These are phyloP conservation scores for Leptinotarsa haldemani DNA, from an alignment of 2,888 invertebrate genomes.

Conservation along the genomic window DNA sequence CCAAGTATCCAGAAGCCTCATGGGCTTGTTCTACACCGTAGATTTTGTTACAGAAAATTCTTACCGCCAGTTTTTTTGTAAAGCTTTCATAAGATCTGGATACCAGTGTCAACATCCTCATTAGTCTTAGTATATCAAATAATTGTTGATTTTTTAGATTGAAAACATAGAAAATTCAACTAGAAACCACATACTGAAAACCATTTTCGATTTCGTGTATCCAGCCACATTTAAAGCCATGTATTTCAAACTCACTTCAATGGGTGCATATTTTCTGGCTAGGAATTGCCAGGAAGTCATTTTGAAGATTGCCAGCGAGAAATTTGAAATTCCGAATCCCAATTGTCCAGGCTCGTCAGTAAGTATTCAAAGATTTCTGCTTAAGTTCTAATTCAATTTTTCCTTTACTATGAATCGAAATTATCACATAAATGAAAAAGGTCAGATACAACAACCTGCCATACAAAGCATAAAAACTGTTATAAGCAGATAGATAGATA, in stretches of 20 bases:
- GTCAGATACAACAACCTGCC: no score
- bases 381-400: no score
- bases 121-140: neutral
- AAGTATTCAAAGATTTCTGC: conserved; percentile 22
- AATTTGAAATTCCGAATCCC: conserved; percentile 35
- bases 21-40: no score
- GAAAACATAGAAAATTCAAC: conserved; percentile 22
- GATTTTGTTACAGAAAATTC: no score
- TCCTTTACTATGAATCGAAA: no score
- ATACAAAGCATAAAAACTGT: no score
- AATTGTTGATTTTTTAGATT: conserved; percentile 34
- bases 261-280: conserved; percentile 34
- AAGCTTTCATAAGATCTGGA: no score
- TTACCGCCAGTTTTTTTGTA: no score
- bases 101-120: no score
- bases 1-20: no score
- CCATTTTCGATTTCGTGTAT: conserved; percentile 39
- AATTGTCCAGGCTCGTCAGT: conserved; percentile 27
- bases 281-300: conserved; percentile 41
- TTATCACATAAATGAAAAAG: no score
- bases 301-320: conserved; percentile 36
- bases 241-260: conserved; percentile 15
- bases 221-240: conserved; percentile 30
- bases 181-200: conserved; percentile 37
- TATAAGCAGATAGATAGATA: no score